Conservation (phyloP, 2,797 vertebrate genomes). For the Caiman crocodilus region DNA sequence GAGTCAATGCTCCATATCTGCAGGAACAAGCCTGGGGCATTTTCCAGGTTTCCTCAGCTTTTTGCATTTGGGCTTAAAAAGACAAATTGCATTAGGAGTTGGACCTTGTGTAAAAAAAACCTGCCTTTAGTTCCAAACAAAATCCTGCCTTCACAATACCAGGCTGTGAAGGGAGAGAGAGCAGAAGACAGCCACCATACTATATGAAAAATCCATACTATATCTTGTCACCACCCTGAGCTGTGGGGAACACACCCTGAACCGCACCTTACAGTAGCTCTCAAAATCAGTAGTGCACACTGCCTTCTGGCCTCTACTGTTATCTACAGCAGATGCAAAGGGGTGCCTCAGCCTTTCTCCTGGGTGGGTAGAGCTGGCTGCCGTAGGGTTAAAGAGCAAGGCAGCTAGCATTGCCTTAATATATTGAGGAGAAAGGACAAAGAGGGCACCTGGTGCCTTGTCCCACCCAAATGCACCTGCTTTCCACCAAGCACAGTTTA, state of each 20-base stretch:
- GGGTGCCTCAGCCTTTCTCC: background rate
- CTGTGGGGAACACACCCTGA: background rate
- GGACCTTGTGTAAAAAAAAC: background rate
- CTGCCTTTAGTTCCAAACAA: background rate
- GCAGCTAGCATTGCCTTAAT: background rate
- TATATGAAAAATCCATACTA: background rate
- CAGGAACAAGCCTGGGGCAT: background rate
- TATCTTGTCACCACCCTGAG: fast-evolving
- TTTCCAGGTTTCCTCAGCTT: background rate
- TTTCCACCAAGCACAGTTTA: background rate
- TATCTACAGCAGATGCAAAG: background rate
- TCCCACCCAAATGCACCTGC: background rate
- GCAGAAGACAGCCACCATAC: background rate
- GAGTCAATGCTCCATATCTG: background rate
- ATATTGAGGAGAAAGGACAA: background rate
- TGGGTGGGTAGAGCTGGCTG: background rate
- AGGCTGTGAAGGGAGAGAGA: background rate
- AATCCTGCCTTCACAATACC: too few species aligned
- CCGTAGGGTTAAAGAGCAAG: background rate
- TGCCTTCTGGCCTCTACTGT: background rate
- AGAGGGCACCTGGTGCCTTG: background rate
- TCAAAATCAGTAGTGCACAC: background rate
- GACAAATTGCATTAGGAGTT: background rate
- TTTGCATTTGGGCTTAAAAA: background rate
- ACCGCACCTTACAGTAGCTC: fast-evolving